Base-by-base conservation (phyloP, 2,797 vertebrate genomes). In the Phrynocephalus guinanensis region DNA sequence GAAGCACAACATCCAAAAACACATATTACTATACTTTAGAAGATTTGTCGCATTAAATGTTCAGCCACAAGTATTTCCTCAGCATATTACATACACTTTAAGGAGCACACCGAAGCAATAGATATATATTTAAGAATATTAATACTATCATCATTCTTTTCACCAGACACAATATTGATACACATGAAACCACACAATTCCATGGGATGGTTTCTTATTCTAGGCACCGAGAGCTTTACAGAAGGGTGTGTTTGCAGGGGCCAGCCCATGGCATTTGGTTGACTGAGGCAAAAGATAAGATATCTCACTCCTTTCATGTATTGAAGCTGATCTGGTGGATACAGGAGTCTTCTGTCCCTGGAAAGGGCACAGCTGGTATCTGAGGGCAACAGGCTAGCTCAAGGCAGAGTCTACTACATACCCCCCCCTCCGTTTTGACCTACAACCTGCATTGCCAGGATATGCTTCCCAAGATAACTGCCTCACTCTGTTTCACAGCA, bases 1-100 rank as follows among this genome's bases (percentile, higher is more conserved):
- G 76, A 86, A 28, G 87, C 78, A 70, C 90, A 88, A 86, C 78
- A 84, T 20, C 87, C 77, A 94, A 90, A 90, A 76, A 83, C 72
- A n/a, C 13, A 33, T 20, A 78, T 87, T 85, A 33, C 86, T 91
- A 60, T 80, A 83, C 0, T 30, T 92, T 90, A 87, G 79, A 90
- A 91, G 50, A 77, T 70, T 76, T 87, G 83, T 87, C 83, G 70
- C 70, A 78, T 70, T 28, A 30, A 72, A 10, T 30, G 38, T 44
- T 44, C 38, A 44, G 38, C 38, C 38, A 44, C 38, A 44, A 44
- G 38, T 44, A 44, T 44, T 44, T 44, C 38, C 38, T 44, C 38
- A 44, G 38, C 38, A 44, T 44, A 44, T 44, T 44, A 44, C 38
- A 44, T 44, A 44, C 38, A 44, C 38, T 4, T 44, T 44, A 44